Conservation (phyloP, 2,113 vertebrate genomes). For the Trematocara macrostoma region DNA sequence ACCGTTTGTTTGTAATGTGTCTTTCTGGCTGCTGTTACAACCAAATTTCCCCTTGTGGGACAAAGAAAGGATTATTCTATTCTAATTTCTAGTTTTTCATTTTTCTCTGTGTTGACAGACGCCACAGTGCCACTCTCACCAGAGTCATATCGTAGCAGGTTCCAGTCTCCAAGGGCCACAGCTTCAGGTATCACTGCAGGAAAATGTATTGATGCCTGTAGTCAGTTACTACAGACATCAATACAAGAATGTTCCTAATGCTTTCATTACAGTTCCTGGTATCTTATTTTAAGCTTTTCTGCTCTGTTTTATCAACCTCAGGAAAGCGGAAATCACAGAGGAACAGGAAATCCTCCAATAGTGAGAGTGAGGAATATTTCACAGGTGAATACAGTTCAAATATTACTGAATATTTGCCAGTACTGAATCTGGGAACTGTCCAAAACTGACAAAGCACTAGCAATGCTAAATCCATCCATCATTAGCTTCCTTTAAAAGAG, state of each 20-base stretch:
- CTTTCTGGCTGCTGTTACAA: neutral
- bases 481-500: neutral
- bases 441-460: neutral
- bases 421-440: neutral
- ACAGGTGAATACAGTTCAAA: slow-evolving; percentile 17
- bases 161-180: neutral
- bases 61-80: neutral
- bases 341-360: slow-evolving; percentile 11
- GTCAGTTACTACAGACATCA: neutral
- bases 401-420: neutral
- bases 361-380: slow-evolving; percentile 55
- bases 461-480: neutral
- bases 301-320: neutral
- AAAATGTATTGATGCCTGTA: too few relatives aligned
- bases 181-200: neutral
- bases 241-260: neutral
- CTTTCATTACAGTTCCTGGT: neutral
- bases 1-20: neutral
- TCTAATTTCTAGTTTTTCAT: neutral
- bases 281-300: neutral
- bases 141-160: neutral
- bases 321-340: neutral
- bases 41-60: neutral
- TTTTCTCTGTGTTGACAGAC: neutral
- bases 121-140: neutral